Evolutionary conservation across 2,113 vertebrate genomes (phyloP), one percentile per base, ranked within the genome.

Genomic region (Notothenia rossii): DNA sequence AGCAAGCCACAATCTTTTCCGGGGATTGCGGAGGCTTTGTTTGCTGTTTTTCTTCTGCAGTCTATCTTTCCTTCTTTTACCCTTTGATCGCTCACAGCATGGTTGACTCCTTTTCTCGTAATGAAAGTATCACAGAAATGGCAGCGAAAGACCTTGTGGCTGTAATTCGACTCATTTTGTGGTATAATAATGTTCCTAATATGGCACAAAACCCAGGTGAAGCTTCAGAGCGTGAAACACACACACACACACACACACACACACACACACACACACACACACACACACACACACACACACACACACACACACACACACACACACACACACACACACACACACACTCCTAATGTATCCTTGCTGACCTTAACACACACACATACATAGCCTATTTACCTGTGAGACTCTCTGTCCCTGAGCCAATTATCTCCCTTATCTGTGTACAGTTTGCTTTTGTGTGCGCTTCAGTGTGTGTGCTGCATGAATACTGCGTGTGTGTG

Each of bases 351-450:
- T 22, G 22, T 22, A 22, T 22, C 22, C 22, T 22, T 22, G 22
- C 22, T 22, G 22, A 22, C 22, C 22, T 22, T 1, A 22, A 64
- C 83, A 70, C 25, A 25, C 25, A 25, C 25, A 2, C 25, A 58
- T 50, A 45, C 72, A 10, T 48, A 64, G 81, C 45, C 51, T 82
- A 79, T 89, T 92, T 91, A 90, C 86, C 86, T 86, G 77, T 75
- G 89, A 91, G 88, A 88, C 80, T 81, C 79, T 48, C 15, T 83
- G 86, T 86, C 88, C 80, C 90, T 82, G 64, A 91, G 85, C 84
- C 82, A 91, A 89, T 92, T 90, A 92, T 69, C 86, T 51, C 80
- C 58, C 88, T 86, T 90, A 91, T 92, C 88, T 87, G 81, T 86
- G 67, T 77, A 72, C 67, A 71, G 61, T 90, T 79, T 84, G 43